These are phyloP conservation scores for Archegozetes longisetosus DNA, from an alignment of 1,140 invertebrate species.

Conservation along the genomic window DNA sequence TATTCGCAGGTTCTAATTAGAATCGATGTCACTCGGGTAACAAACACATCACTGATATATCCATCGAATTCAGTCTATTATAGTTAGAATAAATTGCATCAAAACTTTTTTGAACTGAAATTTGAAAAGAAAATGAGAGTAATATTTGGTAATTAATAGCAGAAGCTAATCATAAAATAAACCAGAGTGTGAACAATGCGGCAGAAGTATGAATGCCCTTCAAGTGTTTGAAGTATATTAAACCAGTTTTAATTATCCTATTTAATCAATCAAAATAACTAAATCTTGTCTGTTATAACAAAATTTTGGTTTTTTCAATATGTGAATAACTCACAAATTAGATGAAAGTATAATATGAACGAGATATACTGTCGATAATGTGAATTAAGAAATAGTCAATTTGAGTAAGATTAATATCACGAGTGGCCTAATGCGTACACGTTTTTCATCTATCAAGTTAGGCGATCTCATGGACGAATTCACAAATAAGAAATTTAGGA, in stretches of 20 bases:
- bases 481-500: too few species aligned
- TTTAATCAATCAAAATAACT: too few species aligned
- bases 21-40: neutral
- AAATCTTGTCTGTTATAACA: neutral
- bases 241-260: neutral
- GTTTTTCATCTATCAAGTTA: too few species aligned
- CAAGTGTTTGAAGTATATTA: neutral
- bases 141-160: constrained; percentile 1
- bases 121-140: neutral
- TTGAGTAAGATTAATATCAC: neutral
- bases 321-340: constrained; percentile 10
- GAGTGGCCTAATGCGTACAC: too few species aligned
- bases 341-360: constrained; percentile 12
- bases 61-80: neutral
- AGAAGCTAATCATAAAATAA: neutral
- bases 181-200: constrained; percentile 8
- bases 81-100: neutral
- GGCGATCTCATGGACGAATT: too few species aligned
- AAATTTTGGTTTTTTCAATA: neutral
- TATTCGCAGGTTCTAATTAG: neutral
- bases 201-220: constrained; percentile 12
- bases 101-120: too few species aligned
- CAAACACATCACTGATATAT: neutral
- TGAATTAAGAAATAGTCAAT: neutral
- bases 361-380: neutral